These are phyloP conservation scores for Helicoverpa zea DNA, from an alignment of 1,140 invertebrate genomes.

Conservation along the genomic window DNA sequence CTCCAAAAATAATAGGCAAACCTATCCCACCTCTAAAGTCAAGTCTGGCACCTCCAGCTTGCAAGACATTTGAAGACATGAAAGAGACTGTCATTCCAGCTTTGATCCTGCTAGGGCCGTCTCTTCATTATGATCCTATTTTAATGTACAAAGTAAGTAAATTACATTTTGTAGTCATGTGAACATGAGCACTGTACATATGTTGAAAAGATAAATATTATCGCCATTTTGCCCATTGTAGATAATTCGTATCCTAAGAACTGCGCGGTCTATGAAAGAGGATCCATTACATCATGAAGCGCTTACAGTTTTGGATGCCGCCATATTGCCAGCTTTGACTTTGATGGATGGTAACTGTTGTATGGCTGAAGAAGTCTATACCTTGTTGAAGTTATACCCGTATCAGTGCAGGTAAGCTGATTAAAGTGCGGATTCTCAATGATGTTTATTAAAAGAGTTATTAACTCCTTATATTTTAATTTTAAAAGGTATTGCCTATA, in stretches of 20 bases:
- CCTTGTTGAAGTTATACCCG: constrained; percentile 95
- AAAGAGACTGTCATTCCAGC: constrained; percentile 95
- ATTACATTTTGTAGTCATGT: no score
- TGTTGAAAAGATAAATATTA: no score
- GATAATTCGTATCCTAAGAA: constrained; percentile 83
- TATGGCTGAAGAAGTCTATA: constrained; percentile 98
- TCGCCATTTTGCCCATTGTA: constrained; percentile 56
- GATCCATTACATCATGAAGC: constrained; percentile 92
- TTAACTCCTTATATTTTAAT: constrained; percentile 32
- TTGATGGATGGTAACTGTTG: constrained; percentile 98
- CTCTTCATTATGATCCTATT: constrained; percentile 95
- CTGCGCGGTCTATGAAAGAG: constrained; percentile 70
- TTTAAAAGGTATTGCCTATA: constrained; percentile 94
- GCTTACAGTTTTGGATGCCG: constrained; percentile 94
- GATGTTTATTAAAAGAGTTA: background rate
- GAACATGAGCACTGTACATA: no score
- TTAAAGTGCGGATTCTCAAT: constrained; percentile 11
- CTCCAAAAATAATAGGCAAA: constrained; percentile 89
- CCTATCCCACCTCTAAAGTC: constrained; percentile 88
- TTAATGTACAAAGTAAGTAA: constrained; percentile 94
- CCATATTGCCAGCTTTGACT: constrained; percentile 95
- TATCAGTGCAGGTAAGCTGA: constrained; percentile 93
- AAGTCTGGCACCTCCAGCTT: constrained; percentile 88
- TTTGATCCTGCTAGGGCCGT: constrained; percentile 94
- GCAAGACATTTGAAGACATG: constrained; percentile 90